A percentile compares a stretch with the other conserved stretches of the same genome.
phyloP scores from a whole-genome alignment of 64 coral and sea anemone species.

The Catalaphyllia jardinei region DNA sequence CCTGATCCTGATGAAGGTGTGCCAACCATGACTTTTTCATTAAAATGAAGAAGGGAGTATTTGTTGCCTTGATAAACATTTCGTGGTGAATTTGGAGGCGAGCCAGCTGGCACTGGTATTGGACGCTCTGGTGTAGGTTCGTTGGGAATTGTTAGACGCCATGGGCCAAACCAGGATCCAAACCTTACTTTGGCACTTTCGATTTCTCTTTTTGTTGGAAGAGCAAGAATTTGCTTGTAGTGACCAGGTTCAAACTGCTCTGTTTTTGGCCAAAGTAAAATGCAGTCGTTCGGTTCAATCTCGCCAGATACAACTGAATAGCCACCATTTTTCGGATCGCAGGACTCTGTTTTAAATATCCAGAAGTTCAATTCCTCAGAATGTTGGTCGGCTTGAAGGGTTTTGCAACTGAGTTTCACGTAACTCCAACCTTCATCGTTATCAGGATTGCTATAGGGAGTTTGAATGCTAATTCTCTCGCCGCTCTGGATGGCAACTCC shows the following conservation, averaged over 20 bases:
- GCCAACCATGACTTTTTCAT: background rate
- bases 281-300: conserved; percentile 6
- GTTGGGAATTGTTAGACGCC: background rate
- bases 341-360: conserved; percentile 25
- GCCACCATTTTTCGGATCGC: background rate
- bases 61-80: conserved; percentile 18
- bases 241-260: background rate
- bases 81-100: background rate
- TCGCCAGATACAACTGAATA: background rate
- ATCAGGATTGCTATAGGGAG: background rate
- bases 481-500: conserved; percentile 20
- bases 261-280: conserved; percentile 20
- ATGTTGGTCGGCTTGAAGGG: background rate
- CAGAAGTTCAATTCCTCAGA: background rate
- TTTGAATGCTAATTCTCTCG: background rate
- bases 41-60: conserved; percentile 5
- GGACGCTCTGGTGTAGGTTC: background rate
- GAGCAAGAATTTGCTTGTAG: background rate
- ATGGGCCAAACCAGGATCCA: conserved; percentile 7
- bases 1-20: background rate
- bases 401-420: background rate
- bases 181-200: background rate
- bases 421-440: background rate
- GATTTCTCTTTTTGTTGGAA: background rate
- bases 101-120: conserved; percentile 6